Conservation (phyloP, 2,888 invertebrate species). For the Isoperla grammatica region DNA sequence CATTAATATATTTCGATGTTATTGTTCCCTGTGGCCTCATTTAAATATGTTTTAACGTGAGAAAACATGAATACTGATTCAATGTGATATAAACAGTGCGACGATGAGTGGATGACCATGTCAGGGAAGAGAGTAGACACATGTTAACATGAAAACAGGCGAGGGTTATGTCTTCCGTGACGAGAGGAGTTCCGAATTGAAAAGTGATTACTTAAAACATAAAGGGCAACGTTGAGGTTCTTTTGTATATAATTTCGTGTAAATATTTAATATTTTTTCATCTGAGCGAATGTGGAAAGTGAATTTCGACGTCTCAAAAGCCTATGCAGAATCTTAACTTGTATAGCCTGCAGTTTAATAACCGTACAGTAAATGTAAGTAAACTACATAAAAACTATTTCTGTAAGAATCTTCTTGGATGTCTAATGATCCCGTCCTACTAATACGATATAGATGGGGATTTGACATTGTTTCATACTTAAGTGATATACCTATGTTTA, state of each 20-base stretch:
- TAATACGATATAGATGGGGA: background rate
- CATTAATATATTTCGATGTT: too few species aligned
- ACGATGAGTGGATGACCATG: too few species aligned
- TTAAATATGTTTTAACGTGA: too few species aligned
- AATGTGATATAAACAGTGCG: too few species aligned
- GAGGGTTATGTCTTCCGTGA: conserved; percentile 5
- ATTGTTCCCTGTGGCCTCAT: too few species aligned
- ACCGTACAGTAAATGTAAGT: background rate
- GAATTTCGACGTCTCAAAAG: conserved; percentile 10
- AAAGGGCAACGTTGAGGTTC: background rate
- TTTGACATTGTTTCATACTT: background rate
- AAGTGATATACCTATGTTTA: conserved; percentile 9
- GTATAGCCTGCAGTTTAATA: conserved; percentile 1
- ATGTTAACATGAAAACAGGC: too few species aligned
- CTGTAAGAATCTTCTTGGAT: too few species aligned
- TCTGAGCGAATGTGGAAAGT: conserved; percentile 16
- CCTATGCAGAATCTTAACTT: background rate
- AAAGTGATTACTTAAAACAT: conserved; percentile 6
- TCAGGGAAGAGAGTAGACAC: too few species aligned
- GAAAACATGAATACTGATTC: too few species aligned
- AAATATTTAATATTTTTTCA: conserved; percentile 17
- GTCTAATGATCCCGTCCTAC: too few species aligned
- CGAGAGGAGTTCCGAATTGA: conserved; percentile 7
- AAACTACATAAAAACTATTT: conserved; percentile 6
- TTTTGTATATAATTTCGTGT: conserved; percentile 15